Evolutionary conservation across 2,797 vertebrate genomes (phyloP), one percentile per base, ranked within the genome.

Genomic region (Chrysocyon brachyurus): DNA sequence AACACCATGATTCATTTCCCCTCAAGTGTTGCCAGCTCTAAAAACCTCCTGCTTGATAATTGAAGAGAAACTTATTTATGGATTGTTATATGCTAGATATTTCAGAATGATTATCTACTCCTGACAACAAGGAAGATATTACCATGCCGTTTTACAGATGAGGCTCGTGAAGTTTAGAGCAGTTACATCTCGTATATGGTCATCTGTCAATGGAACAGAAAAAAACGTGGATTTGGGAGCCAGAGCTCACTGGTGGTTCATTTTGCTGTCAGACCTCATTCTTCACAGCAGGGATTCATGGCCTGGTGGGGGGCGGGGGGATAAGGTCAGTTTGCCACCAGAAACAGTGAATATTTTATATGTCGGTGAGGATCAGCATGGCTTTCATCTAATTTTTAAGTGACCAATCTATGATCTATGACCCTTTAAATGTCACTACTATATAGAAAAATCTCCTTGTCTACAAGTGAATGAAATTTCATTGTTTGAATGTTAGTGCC

Each of bases 211-310:
- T 15, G 4, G 79, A 64, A 72, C 9, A 36, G 59, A 46, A 92
- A 90, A 90, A 78, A 93, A 73, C 21, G 54, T n/a, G 33, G 19
- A 49, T 70, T 87, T 77, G 88, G 83, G 87, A 96, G 68, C 70
- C 33, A 40, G 63, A 64, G 0, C 54, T 94, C 68, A 59, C 16
- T n/a, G 19, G 24, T 87, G 57, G 90, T 94, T 40, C 64, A 79
- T 90, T 95, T 93, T 93, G 83, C 16, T 59, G 46, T 17, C 52
- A 75, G 15, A 87, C 79, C 89, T 96, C 24, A 64, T 33, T 95
- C 12, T 95, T 91, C 4, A 6, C 16, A 21, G 21, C 31, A 59
- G 81, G n/a, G 68, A 88, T 72, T 70, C 56, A 17, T 57, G 77
- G 85, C 31, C 28, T 81, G 31, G 33, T 87, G 28, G 49, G 15